These are phyloP conservation scores for Percina caprodes DNA, from an alignment of 2,113 vertebrate genomes.

Conservation along the genomic window DNA sequence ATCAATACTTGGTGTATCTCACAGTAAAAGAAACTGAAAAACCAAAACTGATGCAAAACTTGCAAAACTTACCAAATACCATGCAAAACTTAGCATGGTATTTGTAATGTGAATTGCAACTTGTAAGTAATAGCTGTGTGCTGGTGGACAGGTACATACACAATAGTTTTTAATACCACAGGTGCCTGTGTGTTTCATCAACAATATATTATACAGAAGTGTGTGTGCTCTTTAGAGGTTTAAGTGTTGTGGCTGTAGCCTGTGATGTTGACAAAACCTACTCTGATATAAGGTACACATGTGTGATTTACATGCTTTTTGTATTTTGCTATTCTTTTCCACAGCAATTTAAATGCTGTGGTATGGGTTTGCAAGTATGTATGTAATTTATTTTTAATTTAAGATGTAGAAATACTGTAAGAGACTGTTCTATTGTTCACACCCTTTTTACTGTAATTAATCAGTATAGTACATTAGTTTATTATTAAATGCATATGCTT, in stretches of 20 bases:
- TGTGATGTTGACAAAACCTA: constrained; percentile 39
- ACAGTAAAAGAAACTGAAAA: not conserved
- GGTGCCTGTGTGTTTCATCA: constrained; percentile 13
- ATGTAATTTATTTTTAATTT: not conserved
- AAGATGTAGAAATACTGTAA: not conserved
- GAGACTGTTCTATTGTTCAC: not conserved
- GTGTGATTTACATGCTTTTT: not conserved
- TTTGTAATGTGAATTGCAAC: not conserved
- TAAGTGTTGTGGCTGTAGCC: not conserved
- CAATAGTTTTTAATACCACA: not conserved
- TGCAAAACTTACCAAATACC: not conserved
- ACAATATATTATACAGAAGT: constrained; percentile 12
- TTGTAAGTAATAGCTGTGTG: not conserved
- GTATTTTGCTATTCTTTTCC: not conserved
- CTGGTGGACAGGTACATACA: not conserved
- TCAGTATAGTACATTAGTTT: not conserved
- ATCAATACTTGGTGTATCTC: not conserved
- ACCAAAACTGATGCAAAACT: not conserved
- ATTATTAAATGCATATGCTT: not conserved
- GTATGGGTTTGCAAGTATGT: not conserved
- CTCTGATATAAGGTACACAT: not conserved
- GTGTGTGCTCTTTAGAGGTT: constrained; percentile 6
- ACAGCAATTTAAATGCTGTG: not conserved
- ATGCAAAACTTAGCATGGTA: not conserved
- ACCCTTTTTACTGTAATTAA: not conserved